Percentiles rank a stretch among this genome's conserved stretches.
These are phyloP conservation scores for Tarsius wallacei DNA, from an alignment of 2,797 vertebrate species.

Conservation along the genomic window DNA sequence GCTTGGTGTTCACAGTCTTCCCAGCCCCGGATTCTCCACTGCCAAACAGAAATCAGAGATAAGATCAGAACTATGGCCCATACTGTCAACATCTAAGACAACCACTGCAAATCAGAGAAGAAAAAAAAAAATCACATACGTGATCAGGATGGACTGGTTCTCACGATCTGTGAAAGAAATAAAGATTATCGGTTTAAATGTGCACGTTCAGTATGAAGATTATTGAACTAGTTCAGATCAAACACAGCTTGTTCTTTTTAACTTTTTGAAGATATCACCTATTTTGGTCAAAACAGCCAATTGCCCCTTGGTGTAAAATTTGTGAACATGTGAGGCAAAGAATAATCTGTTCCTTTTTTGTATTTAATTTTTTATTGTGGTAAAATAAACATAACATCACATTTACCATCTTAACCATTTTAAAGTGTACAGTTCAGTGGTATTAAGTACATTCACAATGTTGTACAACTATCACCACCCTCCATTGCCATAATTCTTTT, in stretches of 20 bases:
- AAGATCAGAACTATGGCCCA: not conserved
- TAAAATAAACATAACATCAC: not conserved
- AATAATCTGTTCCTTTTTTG: not conserved
- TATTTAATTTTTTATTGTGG: not conserved
- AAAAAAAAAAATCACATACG: constrained; percentile 89
- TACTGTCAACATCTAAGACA: not conserved
- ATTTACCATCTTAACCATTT: not conserved
- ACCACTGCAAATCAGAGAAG: constrained; percentile 10
- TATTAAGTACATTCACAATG: not conserved
- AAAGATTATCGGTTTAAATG: constrained; percentile 40
- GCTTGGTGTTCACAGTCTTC: constrained; percentile 97
- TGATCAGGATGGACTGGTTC: constrained; percentile 96
- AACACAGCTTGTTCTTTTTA: constrained; percentile 16
- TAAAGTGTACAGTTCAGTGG: not conserved
- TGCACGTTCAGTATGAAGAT: not conserved
- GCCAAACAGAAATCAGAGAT: constrained; percentile 65
- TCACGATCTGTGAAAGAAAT: constrained; percentile 92
- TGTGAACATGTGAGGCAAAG: constrained; percentile 7
- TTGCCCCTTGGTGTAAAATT: constrained; percentile 18
- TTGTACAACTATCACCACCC: not conserved
- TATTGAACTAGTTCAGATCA: not conserved
- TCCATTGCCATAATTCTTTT: not conserved
- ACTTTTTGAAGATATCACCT: not conserved
- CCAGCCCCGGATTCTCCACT: constrained; percentile 97
- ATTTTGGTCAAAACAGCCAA: not conserved